Percentiles rank a stretch among this genome's conserved stretches.
phyloP scores from a whole-genome alignment of 2,888 invertebrate genomes.

The Andrena haemorrhoa region DNA sequence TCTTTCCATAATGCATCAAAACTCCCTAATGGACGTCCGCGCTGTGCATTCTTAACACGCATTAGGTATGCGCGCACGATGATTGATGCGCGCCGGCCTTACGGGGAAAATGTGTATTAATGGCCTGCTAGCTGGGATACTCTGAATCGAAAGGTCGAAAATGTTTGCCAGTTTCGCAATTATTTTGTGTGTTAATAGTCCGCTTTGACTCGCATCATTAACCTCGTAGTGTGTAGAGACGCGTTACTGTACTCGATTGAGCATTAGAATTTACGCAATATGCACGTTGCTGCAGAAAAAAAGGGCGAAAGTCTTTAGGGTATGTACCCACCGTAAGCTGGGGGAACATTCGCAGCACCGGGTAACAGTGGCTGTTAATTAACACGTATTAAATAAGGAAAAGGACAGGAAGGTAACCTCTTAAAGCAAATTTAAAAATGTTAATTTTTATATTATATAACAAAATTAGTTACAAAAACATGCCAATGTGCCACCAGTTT shows the following conservation, averaged over 20 bases:
- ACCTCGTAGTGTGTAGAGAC: neutral
- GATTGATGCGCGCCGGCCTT: conserved; percentile 39
- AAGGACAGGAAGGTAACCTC: too few species aligned
- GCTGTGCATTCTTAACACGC: conserved; percentile 8
- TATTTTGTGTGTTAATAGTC: neutral
- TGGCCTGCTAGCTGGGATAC: too few species aligned
- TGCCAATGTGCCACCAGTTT: too few species aligned
- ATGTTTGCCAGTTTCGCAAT: neutral
- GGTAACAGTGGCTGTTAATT: too few species aligned
- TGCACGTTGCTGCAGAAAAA: neutral
- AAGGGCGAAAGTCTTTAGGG: too few species aligned
- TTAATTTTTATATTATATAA: too few species aligned
- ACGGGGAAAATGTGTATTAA: neutral
- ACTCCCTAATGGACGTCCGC: conserved; percentile 12
- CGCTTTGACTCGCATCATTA: neutral
- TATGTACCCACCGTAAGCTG: too few species aligned
- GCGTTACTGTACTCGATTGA: neutral
- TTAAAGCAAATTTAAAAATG: too few species aligned
- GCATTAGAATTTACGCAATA: neutral
- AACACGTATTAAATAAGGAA: too few species aligned
- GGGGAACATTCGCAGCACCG: too few species aligned
- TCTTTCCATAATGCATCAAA: conserved; percentile 21
- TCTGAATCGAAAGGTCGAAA: neutral
- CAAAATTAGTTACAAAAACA: too few species aligned
- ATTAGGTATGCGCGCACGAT: conserved; percentile 27